Percentiles rank a stretch among this genome's conserved stretches.
These are phyloP conservation scores for Brachyrhaphis roseni DNA, from an alignment of 2,797 vertebrate species.

Conservation along the genomic window DNA sequence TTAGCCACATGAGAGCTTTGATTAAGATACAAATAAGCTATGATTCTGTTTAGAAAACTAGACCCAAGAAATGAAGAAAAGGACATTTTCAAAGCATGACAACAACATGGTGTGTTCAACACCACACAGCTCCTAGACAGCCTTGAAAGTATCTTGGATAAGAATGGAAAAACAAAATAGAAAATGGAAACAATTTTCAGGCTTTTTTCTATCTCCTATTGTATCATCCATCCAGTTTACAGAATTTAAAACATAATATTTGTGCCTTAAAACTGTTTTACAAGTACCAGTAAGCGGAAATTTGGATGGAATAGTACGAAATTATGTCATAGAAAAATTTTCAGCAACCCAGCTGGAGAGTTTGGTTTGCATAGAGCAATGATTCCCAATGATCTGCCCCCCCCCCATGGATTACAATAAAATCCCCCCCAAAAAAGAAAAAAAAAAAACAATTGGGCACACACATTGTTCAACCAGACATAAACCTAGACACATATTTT, in stretches of 20 bases:
- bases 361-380: constrained; percentile 16
- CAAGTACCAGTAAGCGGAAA: background rate
- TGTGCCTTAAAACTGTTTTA: background rate
- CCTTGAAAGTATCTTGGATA: constrained; percentile 1
- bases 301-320: background rate
- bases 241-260: background rate
- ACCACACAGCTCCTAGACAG: background rate
- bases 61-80: background rate
- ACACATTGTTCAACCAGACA: too few relatives aligned
- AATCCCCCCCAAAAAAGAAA: too few relatives aligned
- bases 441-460: too few relatives aligned
- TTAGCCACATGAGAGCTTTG: constrained; percentile 43
- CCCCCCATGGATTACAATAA: too few relatives aligned
- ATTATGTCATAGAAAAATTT: background rate
- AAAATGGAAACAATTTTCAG: background rate
- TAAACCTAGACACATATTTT: too few relatives aligned
- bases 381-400: too few relatives aligned
- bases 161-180: background rate
- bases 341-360: background rate
- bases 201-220: background rate
- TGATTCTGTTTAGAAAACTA: background rate
- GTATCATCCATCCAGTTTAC: background rate
- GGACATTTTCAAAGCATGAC: background rate
- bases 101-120: background rate
- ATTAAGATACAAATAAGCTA: constrained; percentile 33